Conservation (phyloP, 2,888 invertebrate genomes). For the Troides helena region DNA sequence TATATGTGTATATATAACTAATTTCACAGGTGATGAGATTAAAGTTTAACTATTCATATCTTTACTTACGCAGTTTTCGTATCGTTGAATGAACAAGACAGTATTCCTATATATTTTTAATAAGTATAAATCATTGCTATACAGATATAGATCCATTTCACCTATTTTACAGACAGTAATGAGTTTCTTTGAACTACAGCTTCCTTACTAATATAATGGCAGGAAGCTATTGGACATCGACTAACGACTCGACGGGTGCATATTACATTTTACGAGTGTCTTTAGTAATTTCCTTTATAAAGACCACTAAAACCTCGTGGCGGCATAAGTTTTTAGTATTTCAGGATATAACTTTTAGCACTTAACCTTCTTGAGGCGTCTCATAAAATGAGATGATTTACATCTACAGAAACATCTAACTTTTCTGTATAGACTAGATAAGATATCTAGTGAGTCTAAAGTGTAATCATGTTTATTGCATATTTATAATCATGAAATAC, state of each 20-base stretch:
- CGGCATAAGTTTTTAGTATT: constrained; percentile 12
- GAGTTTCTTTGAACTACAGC: constrained; percentile 6
- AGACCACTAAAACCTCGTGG: constrained; percentile 6
- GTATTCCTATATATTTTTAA: background rate
- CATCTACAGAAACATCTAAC: constrained; percentile 8
- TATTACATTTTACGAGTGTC: constrained; percentile 4
- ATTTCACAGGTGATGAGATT: too few species aligned
- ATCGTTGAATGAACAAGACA: background rate
- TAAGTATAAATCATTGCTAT: background rate
- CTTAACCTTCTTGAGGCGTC: constrained; percentile 3
- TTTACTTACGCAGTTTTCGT: background rate
- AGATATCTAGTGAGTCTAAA: background rate
- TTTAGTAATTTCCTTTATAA: constrained; percentile 18
- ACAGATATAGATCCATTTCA: constrained; percentile 15
- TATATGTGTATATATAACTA: too few species aligned
- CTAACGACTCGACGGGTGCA: constrained; percentile 11
- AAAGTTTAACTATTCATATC: background rate
- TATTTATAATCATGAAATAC: background rate
- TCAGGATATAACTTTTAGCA: constrained; percentile 10
- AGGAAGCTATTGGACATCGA: constrained; percentile 18
- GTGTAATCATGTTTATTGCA: background rate
- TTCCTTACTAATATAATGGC: constrained; percentile 15
- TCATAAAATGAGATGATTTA: constrained; percentile 15
- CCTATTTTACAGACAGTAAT: constrained; percentile 4
- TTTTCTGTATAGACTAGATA: background rate